phyloP scores from a whole-genome alignment of 1,140 invertebrate species.

The Trialeurodes vaporariorum region DNA sequence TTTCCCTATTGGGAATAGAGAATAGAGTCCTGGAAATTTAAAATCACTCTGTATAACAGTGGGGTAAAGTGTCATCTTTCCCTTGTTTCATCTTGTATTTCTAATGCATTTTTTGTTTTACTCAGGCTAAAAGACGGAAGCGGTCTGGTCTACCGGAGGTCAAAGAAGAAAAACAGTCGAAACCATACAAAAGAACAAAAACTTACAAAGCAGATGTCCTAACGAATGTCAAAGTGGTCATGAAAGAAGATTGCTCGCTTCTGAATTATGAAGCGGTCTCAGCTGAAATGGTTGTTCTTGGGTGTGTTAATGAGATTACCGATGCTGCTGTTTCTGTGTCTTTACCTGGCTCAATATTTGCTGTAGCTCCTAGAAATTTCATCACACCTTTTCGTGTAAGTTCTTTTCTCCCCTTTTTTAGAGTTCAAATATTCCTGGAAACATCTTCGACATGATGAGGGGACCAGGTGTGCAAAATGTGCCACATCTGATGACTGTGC shows the following conservation, averaged over 20 bases:
- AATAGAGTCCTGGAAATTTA: too few relatives aligned
- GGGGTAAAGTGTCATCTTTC: too few relatives aligned
- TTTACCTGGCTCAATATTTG: conserved; percentile 44
- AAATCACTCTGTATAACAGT: too few relatives aligned
- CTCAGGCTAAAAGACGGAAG: not conserved
- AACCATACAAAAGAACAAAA: not conserved
- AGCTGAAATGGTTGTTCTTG: conserved; percentile 37
- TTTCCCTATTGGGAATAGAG: too few relatives aligned
- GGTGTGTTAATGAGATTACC: conserved; percentile 38
- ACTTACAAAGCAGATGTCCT: not conserved
- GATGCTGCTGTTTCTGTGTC: conserved; percentile 43
- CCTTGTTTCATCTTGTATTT: too few relatives aligned
- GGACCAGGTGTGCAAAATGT: too few relatives aligned
- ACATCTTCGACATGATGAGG: too few relatives aligned
- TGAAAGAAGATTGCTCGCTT: not conserved
- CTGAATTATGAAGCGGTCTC: not conserved
- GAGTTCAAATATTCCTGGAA: too few relatives aligned
- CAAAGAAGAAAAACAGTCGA: not conserved
- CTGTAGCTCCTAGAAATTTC: conserved; percentile 42
- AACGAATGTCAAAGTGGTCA: not conserved
- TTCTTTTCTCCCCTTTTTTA: too few relatives aligned
- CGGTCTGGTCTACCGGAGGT: not conserved
- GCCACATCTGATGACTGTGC: too few relatives aligned
- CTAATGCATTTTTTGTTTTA: not conserved
- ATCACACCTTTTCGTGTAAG: conserved; percentile 37